Base-by-base conservation (phyloP, 2,113 vertebrate genomes). In the Platysternon megacephalum region DNA sequence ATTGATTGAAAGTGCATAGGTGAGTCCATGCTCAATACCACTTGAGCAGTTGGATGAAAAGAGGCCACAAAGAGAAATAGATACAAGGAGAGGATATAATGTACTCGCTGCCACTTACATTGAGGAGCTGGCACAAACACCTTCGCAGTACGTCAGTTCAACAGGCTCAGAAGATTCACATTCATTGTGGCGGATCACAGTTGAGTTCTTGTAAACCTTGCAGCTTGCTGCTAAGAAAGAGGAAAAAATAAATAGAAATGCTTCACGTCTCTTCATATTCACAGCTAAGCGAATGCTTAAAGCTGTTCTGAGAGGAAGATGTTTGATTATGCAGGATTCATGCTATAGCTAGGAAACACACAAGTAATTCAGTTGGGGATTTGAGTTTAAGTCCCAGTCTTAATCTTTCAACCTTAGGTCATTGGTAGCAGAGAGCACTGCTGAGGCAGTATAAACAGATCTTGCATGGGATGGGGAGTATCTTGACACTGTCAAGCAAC, bases 81-180 rank as follows among this genome's bases (percentile, higher is more conserved):
- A 91, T 5, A 19, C 21, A 90, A 4, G 86, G 35, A 79, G 11
- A 65, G 46, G 32, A 35, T n/a, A 56, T 56, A 76, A 61, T 87
- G 14, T 68, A 79, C 13, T 46, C 55, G 52, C 86, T 91, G 42
- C 51, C 81, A 98, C 99, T 99, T 97, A 99, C 99, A 94, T 94
- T 82, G 99, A 99, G 13, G 82, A 97, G 61, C 99, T 98, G 0
- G 94, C 97, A 92, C 99, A 99, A 53, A 79, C 82, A 68, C 99
- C 99, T 22, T 95, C 90, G 22, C 99, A 99, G 56, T 97, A 99
- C 0, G 98, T 94, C 82, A 99, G 2, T 58, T 98, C 98, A 82
- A 99, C 95, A 0, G 94, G 26, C 13, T 90, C 46, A 11, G 85
- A 4, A 52, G 98, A 99, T 32, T 72, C 87, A 10, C 99, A 99